phyloP scores from a whole-genome alignment of 2,113 vertebrate genomes.

The Etheostoma spectabile region DNA sequence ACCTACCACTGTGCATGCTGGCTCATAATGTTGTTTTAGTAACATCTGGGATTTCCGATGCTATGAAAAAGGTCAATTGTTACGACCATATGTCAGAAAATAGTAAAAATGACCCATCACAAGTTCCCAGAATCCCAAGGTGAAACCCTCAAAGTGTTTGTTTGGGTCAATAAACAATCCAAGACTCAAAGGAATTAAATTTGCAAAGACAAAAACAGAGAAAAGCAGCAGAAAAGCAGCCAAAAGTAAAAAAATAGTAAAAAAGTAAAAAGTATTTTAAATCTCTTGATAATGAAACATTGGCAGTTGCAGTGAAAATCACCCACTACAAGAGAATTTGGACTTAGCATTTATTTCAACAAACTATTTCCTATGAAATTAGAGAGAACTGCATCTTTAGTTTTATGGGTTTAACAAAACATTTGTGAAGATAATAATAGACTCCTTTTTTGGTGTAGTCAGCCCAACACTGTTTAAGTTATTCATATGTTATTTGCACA shows the following conservation, averaged over 20 bases:
- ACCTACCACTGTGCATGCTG: neutral
- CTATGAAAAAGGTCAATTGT: neutral
- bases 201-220: neutral
- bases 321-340: neutral
- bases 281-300: neutral
- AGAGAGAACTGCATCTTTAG: neutral
- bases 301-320: neutral
- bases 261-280: neutral
- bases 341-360: neutral
- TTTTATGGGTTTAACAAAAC: neutral
- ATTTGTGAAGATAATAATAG: neutral
- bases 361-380: neutral
- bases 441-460: neutral
- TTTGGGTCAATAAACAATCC: neutral
- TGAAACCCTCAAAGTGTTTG: neutral
- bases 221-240: neutral
- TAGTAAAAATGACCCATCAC: neutral
- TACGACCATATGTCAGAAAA: neutral
- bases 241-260: neutral
- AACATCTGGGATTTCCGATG: neutral
- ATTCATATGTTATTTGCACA: constrained; percentile 40
- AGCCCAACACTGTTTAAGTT: neutral
- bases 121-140: neutral
- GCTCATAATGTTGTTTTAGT: neutral
- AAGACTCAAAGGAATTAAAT: neutral